phyloP scores from a whole-genome alignment of 2,888 invertebrate genomes.

The Leptopilina syphax region DNA sequence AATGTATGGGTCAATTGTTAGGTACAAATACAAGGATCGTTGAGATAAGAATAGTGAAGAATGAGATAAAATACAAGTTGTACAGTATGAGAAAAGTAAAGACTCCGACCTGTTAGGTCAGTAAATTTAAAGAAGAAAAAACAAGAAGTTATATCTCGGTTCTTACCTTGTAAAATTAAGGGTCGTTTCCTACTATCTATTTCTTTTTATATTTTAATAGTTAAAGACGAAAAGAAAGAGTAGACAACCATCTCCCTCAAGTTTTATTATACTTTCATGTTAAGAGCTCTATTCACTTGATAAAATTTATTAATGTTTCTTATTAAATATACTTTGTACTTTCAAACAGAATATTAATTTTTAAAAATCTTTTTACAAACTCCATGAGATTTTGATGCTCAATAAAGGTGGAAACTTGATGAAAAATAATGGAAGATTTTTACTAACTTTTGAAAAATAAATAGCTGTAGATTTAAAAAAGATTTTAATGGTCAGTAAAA shows the following conservation, averaged over 20 bases:
- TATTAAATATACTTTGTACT: background rate
- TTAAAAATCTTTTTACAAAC: background rate
- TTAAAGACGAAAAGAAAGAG: background rate
- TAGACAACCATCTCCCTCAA: background rate
- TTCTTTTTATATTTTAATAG: slow-evolving; percentile 22
- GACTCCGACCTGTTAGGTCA: background rate
- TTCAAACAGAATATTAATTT: background rate
- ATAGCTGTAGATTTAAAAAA: no score
- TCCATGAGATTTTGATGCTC: background rate
- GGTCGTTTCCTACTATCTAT: slow-evolving; percentile 5
- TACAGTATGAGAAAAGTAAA: background rate
- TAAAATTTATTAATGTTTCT: background rate
- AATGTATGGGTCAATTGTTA: slow-evolving; percentile 24
- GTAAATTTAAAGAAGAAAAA: slow-evolving; percentile 16
- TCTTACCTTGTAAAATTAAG: slow-evolving; percentile 10
- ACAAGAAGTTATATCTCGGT: slow-evolving; percentile 28
- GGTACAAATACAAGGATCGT: background rate
- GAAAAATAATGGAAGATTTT: no score
- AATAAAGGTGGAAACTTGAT: no score
- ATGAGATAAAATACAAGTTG: slow-evolving; percentile 13
- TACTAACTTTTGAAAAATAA: no score
- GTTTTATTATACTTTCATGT: background rate
- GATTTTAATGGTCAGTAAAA: no score
- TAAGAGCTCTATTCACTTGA: background rate
- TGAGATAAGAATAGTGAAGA: background rate